Evolutionary conservation across 2,888 invertebrate genomes (phyloP).

Genomic region (Dicyrtomina minuta): DNA sequence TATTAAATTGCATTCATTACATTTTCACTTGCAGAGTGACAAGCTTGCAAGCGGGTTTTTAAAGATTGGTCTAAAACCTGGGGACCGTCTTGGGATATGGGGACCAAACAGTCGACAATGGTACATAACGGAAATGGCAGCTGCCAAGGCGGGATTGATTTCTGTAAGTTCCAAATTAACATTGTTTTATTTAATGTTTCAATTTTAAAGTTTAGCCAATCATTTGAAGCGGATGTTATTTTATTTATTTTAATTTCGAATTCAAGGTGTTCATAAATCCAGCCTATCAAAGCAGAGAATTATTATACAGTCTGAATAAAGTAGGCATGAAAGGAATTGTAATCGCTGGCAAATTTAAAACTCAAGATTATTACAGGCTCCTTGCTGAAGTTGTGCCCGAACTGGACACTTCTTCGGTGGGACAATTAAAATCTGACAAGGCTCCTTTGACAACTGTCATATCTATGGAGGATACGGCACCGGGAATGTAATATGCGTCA

Average conservation of each 20-base stretch:
- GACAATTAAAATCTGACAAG: conserved; percentile 59
- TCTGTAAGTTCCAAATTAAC: conserved; percentile 63
- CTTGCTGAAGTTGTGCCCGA: conserved; percentile 65
- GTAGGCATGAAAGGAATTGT: conserved; percentile 69
- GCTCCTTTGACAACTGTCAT: conserved; percentile 65
- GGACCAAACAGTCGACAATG: conserved; percentile 73
- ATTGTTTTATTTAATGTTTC: neutral
- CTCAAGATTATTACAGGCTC: conserved; percentile 68
- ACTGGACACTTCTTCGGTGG: conserved; percentile 59
- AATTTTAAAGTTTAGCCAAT: neutral
- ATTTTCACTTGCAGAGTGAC: conserved; percentile 62
- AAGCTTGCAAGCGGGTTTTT: conserved; percentile 70
- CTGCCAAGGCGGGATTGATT: conserved; percentile 70
- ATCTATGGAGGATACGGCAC: conserved; percentile 29
- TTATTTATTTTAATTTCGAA: conserved; percentile 23
- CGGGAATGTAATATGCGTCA: conserved; percentile 19
- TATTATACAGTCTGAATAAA: conserved; percentile 71
- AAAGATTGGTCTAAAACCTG: conserved; percentile 68
- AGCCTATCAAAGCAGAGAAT: conserved; percentile 68
- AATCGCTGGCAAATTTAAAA: conserved; percentile 65
- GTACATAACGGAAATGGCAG: conserved; percentile 71
- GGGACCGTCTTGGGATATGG: conserved; percentile 78
- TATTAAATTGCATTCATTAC: no score
- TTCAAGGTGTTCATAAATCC: conserved; percentile 74
- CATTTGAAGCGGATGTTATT: neutral